Conservation (phyloP, 2,888 invertebrate genomes). For the Calameuta filiformis region DNA sequence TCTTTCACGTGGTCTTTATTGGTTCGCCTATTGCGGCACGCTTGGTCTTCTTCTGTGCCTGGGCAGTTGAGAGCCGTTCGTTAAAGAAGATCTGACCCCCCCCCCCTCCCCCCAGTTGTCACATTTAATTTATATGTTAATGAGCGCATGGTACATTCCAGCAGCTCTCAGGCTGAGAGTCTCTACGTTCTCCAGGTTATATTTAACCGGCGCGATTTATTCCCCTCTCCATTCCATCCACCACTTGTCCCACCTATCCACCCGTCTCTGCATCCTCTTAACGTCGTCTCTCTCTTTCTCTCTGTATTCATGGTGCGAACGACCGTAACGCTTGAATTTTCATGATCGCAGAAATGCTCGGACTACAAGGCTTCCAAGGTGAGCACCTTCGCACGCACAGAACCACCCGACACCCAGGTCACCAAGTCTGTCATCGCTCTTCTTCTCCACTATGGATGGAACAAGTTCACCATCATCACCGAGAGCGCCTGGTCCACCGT, state of each 20-base stretch:
- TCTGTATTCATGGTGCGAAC: neutral
- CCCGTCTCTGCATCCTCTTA: constrained; percentile 2
- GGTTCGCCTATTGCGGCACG: neutral
- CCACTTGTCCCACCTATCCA: neutral
- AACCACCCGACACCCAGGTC: constrained; percentile 95
- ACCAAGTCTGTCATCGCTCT: constrained; percentile 94
- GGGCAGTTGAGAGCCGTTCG: neutral
- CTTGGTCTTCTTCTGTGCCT: neutral
- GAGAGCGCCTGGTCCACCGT: constrained; percentile 86
- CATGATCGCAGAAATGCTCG: constrained; percentile 87
- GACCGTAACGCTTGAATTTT: constrained; percentile 17
- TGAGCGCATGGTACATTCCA: constrained; percentile 53
- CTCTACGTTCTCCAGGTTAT: constrained; percentile 27
- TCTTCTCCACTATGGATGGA: constrained; percentile 92
- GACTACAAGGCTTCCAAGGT: constrained; percentile 89
- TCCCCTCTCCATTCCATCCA: constrained; percentile 31
- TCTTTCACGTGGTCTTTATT: neutral
- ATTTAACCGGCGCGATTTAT: constrained; percentile 32
- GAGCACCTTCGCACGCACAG: constrained; percentile 92
- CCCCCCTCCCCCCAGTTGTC: constrained; percentile 39
- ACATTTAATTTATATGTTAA: constrained; percentile 57
- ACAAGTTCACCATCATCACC: constrained; percentile 89
- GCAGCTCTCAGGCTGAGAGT: constrained; percentile 18
- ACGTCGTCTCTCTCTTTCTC: neutral
- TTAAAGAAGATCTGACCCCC: constrained; percentile 33